Evolutionary conservation across 2,113 vertebrate species (phyloP).

Genomic region (Tiliqua scincoides): DNA sequence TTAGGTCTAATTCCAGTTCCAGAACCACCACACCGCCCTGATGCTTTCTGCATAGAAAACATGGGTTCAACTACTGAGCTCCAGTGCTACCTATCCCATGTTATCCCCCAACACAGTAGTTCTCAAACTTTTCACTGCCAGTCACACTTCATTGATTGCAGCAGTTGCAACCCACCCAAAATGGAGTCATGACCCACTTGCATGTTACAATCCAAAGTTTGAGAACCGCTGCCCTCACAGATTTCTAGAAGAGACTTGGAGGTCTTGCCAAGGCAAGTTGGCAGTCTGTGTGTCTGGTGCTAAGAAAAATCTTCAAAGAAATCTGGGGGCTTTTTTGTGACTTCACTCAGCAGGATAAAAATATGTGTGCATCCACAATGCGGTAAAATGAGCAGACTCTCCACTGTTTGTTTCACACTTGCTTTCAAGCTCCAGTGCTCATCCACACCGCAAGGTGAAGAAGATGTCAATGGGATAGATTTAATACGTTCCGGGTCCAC

Average conservation of each 20-base stretch:
- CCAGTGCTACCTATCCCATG: no score
- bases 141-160: no score
- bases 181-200: no score
- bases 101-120: no score
- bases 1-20: no score
- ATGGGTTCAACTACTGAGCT: no score
- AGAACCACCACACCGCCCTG: no score
- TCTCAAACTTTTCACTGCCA: no score
- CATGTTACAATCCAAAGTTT: no score
- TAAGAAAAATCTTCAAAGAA: conserved; percentile 4
- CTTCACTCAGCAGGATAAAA: conserved; percentile 17
- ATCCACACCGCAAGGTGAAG: conserved; percentile 50
- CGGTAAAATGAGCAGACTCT: conserved; percentile 47
- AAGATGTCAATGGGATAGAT: conserved; percentile 59
- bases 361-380: conserved; percentile 26
- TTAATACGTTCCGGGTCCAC: conserved; percentile 33
- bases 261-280: not conserved
- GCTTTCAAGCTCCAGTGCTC: conserved; percentile 62
- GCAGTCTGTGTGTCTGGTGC: not conserved
- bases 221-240: no score
- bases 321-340: not conserved
- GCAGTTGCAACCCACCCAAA: no score
- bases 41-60: no score
- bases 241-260: not conserved
- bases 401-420: conserved; percentile 38